A percentile compares a stretch with the other conserved stretches of the same genome.
These are phyloP conservation scores for Ornithoptera priamus DNA, from an alignment of 2,888 invertebrate species.

Conservation along the genomic window DNA sequence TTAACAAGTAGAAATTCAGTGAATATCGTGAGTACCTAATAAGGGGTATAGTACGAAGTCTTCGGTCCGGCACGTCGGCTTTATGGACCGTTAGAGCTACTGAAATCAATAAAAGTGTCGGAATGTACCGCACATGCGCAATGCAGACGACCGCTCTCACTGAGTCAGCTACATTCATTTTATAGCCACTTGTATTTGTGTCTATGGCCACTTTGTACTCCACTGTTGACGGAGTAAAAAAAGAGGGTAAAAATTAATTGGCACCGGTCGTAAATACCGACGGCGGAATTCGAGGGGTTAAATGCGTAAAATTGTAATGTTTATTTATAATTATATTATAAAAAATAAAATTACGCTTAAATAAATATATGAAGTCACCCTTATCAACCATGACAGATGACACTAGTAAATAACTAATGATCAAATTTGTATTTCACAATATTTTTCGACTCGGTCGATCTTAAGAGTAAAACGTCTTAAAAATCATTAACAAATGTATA, in stretches of 20 bases:
- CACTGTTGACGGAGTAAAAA: slow-evolving; percentile 71
- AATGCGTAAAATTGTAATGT: slow-evolving; percentile 12
- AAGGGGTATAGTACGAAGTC: slow-evolving; percentile 71
- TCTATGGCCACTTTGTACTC: slow-evolving; percentile 75
- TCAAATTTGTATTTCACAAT: too few relatives aligned
- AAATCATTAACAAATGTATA: too few relatives aligned
- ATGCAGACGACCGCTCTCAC: slow-evolving; percentile 56
- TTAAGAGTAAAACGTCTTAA: too few relatives aligned
- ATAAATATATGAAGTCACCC: too few relatives aligned
- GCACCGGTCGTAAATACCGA: slow-evolving; percentile 52
- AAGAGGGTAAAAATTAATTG: slow-evolving; percentile 67
- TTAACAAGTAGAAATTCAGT: slow-evolving; percentile 69
- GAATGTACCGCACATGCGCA: slow-evolving; percentile 81
- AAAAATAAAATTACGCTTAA: background rate
- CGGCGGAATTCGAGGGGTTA: slow-evolving; percentile 40
- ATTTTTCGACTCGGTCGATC: too few relatives aligned
- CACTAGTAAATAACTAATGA: too few relatives aligned
- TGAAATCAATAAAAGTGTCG: slow-evolving; percentile 85
- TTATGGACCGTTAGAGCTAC: slow-evolving; percentile 83
- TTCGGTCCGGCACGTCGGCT: slow-evolving; percentile 75
- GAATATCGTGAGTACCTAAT: slow-evolving; percentile 75
- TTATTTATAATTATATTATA: background rate
- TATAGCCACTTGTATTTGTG: slow-evolving; percentile 80
- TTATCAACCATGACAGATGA: background rate
- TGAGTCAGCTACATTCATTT: slow-evolving; percentile 79